Conservation (phyloP, 2,797 vertebrate genomes). For the Podarcis siculus region DNA sequence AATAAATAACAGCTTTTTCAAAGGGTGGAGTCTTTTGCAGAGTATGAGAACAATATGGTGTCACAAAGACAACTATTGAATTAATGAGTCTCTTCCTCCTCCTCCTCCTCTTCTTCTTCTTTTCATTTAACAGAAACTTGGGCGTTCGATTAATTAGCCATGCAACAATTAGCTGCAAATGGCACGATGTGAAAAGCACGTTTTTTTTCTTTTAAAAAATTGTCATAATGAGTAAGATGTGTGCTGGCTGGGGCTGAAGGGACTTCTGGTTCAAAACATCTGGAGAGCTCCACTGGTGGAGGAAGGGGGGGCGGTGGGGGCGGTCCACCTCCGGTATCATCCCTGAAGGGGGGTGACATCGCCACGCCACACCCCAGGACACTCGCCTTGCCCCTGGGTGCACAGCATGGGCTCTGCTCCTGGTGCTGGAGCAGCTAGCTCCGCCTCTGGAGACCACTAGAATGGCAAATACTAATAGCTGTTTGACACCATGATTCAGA, state of each 20-base stretch:
- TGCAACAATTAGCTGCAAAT: not conserved
- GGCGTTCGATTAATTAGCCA: not conserved
- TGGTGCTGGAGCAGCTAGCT: too few relatives aligned
- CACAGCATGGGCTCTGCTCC: too few relatives aligned
- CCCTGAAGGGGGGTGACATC: too few relatives aligned
- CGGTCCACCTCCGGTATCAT: too few relatives aligned
- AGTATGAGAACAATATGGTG: not conserved
- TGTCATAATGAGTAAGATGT: not conserved
- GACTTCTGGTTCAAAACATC: too few relatives aligned
- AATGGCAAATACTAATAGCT: too few relatives aligned
- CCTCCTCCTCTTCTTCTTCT: not conserved
- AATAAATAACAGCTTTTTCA: conserved; percentile 10
- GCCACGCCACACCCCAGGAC: accelerated
- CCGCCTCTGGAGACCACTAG: too few relatives aligned
- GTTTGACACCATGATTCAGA: too few relatives aligned
- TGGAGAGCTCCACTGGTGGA: too few relatives aligned
- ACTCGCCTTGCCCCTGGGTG: too few relatives aligned
- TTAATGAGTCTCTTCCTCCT: not conserved
- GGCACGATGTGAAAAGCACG: not conserved
- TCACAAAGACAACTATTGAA: not conserved
- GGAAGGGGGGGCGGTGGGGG: too few relatives aligned
- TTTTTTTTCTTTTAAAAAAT: not conserved
- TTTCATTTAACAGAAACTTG: not conserved
- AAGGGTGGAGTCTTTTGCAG: not conserved
- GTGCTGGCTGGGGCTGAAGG: too few relatives aligned